phyloP scores from a whole-genome alignment of 1,140 invertebrate species.

The Meloidogyne exigua region DNA sequence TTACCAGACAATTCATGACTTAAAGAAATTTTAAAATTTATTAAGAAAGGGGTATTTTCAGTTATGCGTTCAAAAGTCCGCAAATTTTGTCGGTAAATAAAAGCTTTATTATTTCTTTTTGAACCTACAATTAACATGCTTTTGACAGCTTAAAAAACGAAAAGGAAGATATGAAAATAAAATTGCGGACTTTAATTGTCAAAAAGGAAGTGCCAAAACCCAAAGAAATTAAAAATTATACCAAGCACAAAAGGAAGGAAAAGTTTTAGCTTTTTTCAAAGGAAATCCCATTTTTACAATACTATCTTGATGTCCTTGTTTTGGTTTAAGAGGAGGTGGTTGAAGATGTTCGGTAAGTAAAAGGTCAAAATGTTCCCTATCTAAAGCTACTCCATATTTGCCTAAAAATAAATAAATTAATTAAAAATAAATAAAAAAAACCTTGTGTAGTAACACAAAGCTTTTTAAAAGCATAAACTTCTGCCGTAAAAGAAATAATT shows the following conservation, averaged over 20 bases:
- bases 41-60: conserved; percentile 6
- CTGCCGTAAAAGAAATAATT: conserved; percentile 32
- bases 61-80: too few species aligned
- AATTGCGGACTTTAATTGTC: too few species aligned
- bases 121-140: too few species aligned
- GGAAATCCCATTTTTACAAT: conserved; percentile 39
- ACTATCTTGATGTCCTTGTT: conserved; percentile 29
- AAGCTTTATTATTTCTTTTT: too few species aligned
- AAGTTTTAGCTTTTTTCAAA: background rate
- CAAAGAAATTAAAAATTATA: conserved; percentile 3
- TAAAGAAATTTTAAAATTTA: conserved; percentile 18
- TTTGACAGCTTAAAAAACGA: too few species aligned
- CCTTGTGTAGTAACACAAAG: conserved; percentile 34
- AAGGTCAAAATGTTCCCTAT: conserved; percentile 36
- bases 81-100: too few species aligned
- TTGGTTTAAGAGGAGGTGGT: conserved; percentile 24
- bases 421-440: conserved; percentile 9
- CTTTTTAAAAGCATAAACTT: conserved; percentile 37
- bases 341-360: conserved; percentile 35
- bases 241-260: conserved; percentile 37
- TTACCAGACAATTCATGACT: conserved; percentile 26
- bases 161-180: too few species aligned
- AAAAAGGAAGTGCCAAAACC: too few species aligned
- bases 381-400: conserved; percentile 37
- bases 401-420: conserved; percentile 28